Percentiles rank a stretch among this genome's conserved stretches.
Evolutionary conservation across 1,140 invertebrate genomes (phyloP).

Genomic region (Chrysomallon squamiferum): DNA sequence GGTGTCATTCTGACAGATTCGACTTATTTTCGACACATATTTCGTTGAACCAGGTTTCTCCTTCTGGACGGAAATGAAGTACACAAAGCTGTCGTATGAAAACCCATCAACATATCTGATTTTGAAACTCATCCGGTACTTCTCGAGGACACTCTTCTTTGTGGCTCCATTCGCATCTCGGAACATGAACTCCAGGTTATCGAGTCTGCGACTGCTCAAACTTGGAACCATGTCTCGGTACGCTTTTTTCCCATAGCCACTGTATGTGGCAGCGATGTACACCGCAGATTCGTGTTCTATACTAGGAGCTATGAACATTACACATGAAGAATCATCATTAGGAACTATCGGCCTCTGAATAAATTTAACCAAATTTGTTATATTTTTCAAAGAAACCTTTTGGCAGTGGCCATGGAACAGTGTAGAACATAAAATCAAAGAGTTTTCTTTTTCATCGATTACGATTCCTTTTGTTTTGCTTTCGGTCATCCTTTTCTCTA

Average conservation of each 20-base stretch:
- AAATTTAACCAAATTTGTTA: conserved; percentile 81
- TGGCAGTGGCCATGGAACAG: conserved; percentile 88
- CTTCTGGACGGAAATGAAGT: conserved; percentile 94
- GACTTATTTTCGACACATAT: conserved; percentile 90
- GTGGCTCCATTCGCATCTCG: conserved; percentile 68
- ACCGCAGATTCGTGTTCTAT: conserved; percentile 84
- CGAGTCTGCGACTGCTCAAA: conserved; percentile 86
- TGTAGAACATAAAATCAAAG: conserved; percentile 90
- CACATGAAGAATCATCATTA: conserved; percentile 92
- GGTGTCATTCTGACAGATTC: conserved; percentile 95
- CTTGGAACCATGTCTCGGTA: conserved; percentile 84
- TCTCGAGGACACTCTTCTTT: conserved; percentile 25
- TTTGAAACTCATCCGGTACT: conserved; percentile 24
- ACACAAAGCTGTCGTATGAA: conserved; percentile 93
- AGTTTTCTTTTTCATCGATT: conserved; percentile 88
- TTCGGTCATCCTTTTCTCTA: conserved; percentile 73
- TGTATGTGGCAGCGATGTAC: conserved; percentile 95
- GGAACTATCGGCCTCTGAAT: conserved; percentile 91
- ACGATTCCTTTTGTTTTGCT: conserved; percentile 96
- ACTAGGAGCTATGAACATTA: conserved; percentile 94
- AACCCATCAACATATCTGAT: conserved; percentile 97
- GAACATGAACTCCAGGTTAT: conserved; percentile 90
- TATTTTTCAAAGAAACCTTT: conserved; percentile 86
- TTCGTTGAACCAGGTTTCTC: conserved; percentile 63
- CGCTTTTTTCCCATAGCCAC: conserved; percentile 21